phyloP scores from a whole-genome alignment of 2,888 invertebrate genomes.

The Chesias legatella region DNA sequence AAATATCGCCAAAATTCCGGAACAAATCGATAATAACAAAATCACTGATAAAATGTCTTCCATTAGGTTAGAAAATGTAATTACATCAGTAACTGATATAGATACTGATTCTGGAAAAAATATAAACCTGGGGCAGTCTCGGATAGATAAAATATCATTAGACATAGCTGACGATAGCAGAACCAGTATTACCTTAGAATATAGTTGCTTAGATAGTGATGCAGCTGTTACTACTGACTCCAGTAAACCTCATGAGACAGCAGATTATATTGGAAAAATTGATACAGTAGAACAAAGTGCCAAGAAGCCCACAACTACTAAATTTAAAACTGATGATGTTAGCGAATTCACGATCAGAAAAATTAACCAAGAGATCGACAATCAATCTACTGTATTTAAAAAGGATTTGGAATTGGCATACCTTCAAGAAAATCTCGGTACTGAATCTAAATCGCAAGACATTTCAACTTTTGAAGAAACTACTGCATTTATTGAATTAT shows the following conservation, averaged over 20 bases:
- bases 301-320: constrained; percentile 4
- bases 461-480: neutral
- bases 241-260: constrained; percentile 1
- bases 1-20: constrained; percentile 24
- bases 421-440: no score
- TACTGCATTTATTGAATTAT: neutral
- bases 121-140: neutral
- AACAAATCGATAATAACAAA: constrained; percentile 39
- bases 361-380: constrained; percentile 12
- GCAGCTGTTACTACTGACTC: neutral
- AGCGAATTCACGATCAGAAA: constrained; percentile 17
- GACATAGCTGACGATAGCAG: neutral
- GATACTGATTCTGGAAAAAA: neutral
- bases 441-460: neutral
- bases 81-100: constrained; percentile 7
- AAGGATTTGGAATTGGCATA: neutral
- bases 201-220: constrained; percentile 4
- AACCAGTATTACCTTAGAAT: neutral
- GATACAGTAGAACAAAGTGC: constrained; percentile 2
- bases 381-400: neutral
- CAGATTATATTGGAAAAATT: neutral
- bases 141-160: neutral
- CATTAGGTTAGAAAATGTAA: constrained; percentile 33
- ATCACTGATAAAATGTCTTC: constrained; percentile 47
- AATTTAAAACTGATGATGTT: constrained; percentile 5